A percentile compares a stretch with the other conserved stretches of the same genome.
phyloP scores from a whole-genome alignment of 2,113 vertebrate species.

The Dipodomys spectabilis region DNA sequence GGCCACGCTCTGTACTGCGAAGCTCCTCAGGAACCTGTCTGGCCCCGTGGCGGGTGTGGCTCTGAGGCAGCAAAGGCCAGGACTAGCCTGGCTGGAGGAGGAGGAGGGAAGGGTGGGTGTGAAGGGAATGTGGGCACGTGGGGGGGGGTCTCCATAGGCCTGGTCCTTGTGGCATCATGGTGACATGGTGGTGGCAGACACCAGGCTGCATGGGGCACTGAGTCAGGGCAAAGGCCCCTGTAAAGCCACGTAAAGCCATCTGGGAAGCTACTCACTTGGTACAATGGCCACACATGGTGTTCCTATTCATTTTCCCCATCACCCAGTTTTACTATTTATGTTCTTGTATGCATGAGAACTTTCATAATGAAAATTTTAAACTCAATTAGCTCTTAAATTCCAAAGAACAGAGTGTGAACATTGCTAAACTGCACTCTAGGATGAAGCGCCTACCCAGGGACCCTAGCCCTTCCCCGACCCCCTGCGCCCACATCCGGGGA shows the following conservation, averaged over 20 bases:
- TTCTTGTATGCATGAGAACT: neutral
- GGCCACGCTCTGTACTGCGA: no score
- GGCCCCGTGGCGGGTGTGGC: no score
- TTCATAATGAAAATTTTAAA: neutral
- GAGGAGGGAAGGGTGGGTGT: no score
- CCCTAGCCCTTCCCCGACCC: neutral
- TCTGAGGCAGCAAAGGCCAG: no score
- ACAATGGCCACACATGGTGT: accelerated
- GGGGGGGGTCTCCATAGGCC: neutral
- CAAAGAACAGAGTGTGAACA: neutral
- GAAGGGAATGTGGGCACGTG: no score
- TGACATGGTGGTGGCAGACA: neutral
- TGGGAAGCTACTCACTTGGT: neutral
- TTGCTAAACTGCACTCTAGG: neutral
- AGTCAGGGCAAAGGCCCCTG: no score
- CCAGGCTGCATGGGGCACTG: neutral
- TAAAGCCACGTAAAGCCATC: no score
- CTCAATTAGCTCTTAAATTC: neutral
- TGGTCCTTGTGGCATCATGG: accelerated
- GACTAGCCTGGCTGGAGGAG: no score
- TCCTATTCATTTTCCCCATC: neutral
- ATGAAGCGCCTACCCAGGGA: neutral
- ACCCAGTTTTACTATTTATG: neutral
- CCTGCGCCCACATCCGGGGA: neutral
- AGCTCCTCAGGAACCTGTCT: no score